A percentile compares a stretch with the other conserved stretches of the same genome.
These are phyloP conservation scores for Zaprionus lachaisei DNA, from an alignment of 1,140 invertebrate genomes.

Conservation along the genomic window DNA sequence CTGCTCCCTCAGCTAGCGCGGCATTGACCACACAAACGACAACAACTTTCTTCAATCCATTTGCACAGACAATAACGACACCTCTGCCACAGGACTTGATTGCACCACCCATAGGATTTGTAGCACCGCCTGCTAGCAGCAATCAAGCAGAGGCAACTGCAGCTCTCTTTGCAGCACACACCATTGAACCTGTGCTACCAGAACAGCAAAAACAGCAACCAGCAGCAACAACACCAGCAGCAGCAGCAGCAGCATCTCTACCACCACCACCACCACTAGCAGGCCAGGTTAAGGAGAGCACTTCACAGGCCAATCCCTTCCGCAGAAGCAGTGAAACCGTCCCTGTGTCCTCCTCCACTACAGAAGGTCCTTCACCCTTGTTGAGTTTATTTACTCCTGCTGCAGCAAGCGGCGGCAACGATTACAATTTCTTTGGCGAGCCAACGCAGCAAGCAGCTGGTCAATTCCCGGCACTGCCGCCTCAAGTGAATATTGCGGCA, in stretches of 20 bases:
- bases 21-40: constrained; percentile 42
- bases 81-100: constrained; percentile 43
- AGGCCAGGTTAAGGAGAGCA: not conserved
- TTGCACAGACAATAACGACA: constrained; percentile 60
- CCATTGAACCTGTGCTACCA: constrained; percentile 37
- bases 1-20: constrained; percentile 12
- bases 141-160: constrained; percentile 10
- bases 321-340: constrained; percentile 15
- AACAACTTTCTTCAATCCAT: constrained; percentile 70
- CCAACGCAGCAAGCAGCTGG: constrained; percentile 13
- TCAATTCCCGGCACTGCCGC: not conserved
- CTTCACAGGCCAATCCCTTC: constrained; percentile 35
- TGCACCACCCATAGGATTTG: constrained; percentile 65
- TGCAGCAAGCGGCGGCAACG: constrained; percentile 16
- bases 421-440: constrained; percentile 60
- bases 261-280: not conserved
- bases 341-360: constrained; percentile 11
- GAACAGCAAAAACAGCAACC: not conserved
- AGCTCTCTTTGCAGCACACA: constrained; percentile 25
- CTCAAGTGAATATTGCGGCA: constrained; percentile 28
- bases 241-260: not conserved
- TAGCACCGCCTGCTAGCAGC: constrained; percentile 11
- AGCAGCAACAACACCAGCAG: not conserved
- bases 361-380: constrained; percentile 49
- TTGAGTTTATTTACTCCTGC: constrained; percentile 62